phyloP scores from a whole-genome alignment of 2,888 invertebrate species.

The Nowickia ferox region DNA sequence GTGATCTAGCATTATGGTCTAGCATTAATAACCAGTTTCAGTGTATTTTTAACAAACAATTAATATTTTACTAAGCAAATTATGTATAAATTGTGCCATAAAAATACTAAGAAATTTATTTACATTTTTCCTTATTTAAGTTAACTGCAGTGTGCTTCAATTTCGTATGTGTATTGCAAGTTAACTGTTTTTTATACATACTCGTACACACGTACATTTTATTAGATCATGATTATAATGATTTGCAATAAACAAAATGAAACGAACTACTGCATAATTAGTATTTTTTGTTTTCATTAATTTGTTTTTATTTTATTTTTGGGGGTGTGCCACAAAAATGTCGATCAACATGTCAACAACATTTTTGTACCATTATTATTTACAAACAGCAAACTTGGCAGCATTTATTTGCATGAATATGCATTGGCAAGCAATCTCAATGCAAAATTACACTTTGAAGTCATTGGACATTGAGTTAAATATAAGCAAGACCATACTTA shows the following conservation, averaged over 20 bases:
- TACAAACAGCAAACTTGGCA: constrained; percentile 24
- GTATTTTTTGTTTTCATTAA: neutral
- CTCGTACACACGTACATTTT: neutral
- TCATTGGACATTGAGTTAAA: constrained; percentile 23
- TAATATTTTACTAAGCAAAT: too few species aligned
- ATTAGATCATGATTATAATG: constrained; percentile 53
- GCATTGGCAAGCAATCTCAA: constrained; percentile 7
- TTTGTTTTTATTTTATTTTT: constrained; percentile 29
- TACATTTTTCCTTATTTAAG: neutral
- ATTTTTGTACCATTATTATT: constrained; percentile 52
- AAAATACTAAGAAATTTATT: too few species aligned
- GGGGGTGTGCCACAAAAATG: constrained; percentile 72
- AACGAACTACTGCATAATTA: constrained; percentile 66
- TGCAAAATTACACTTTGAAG: neutral
- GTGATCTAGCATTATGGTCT: too few species aligned
- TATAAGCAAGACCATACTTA: constrained; percentile 11
- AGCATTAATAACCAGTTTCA: too few species aligned
- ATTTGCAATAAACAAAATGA: constrained; percentile 51
- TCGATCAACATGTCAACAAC: constrained; percentile 73
- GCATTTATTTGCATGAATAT: constrained; percentile 34
- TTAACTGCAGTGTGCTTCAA: neutral
- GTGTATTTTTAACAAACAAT: too few species aligned
- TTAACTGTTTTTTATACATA: constrained; percentile 25
- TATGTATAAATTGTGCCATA: too few species aligned
- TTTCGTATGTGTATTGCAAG: constrained; percentile 18